Base-by-base conservation (phyloP, 2,888 invertebrate species). In the Conomelus anceps region DNA sequence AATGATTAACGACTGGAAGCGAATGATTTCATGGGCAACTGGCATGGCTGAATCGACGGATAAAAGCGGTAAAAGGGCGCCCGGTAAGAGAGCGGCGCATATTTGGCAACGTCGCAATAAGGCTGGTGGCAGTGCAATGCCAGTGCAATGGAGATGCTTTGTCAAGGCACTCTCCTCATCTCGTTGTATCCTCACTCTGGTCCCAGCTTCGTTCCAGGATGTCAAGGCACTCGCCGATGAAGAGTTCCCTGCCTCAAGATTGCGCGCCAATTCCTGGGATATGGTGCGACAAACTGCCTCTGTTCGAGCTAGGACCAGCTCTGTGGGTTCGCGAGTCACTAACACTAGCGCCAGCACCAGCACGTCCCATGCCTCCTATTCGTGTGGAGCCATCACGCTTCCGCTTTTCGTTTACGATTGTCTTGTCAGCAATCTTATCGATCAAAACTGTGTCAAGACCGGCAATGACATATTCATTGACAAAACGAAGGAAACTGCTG, bases 361-460 rank as follows among this genome's bases (percentile, higher is more conserved):
- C 89, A 89, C 85, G 86, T 13, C 86, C 90, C n/a, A n/a, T 91
- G n/a, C n/a, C n/a, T n/a, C n/a, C n/a, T n/a, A n/a, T n/a, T n/a
- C n/a, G n/a, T n/a, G 89, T 23, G 92, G 92, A 9, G 92, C 93
- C 6, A 91, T 94, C 26, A 93, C 94, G 22, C 92, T 95, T 84
- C 96, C 96, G 0, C 93, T 96, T 89, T 96, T 96, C 92, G 94
- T 96, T n/a, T 96, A 96, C 92, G 95, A 96, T 92, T 96, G 96
- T 92, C 95, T 95, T 0, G 92, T 95, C 86, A 63, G 63, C 63
- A 63, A 63, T 7, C 63, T 63, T n/a, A 63, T n/a, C 63, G 63
- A 63, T 13, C 94, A 94, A 23, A 93, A 94, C 90, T 92, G 96
- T 41, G 95, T 95, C n/a, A 92, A 93, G 1, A 92, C 93, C 13